A percentile compares a stretch with the other conserved stretches of the same genome.
Evolutionary conservation across 2,113 vertebrate genomes (phyloP).

Genomic region (Lampris megalopsis): DNA sequence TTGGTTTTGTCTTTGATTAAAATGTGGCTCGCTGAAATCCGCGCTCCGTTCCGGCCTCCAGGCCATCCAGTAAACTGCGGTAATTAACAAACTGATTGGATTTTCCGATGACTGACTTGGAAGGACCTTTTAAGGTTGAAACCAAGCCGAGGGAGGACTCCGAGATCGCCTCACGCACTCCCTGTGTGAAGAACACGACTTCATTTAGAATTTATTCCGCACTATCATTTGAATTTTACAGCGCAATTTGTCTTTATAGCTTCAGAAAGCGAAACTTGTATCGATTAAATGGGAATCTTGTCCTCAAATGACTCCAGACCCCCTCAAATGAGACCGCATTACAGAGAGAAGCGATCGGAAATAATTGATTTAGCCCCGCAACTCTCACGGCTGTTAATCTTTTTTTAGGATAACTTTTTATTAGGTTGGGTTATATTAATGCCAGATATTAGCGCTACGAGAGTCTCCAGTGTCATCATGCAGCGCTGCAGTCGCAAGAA

Average conservation of each 20-base stretch:
- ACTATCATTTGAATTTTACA: conserved; percentile 57
- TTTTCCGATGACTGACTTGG: conserved; percentile 38
- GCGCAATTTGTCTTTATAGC: conserved; percentile 55
- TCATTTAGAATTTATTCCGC: conserved; percentile 39
- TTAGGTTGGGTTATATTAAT: conserved; percentile 27
- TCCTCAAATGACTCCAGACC: conserved; percentile 58
- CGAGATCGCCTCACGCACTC: conserved; percentile 51
- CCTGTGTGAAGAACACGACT: conserved; percentile 50
- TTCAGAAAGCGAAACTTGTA: conserved; percentile 41
- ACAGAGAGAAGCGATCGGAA: conserved; percentile 12
- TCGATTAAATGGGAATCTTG: conserved; percentile 49
- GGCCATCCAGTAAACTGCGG: background rate
- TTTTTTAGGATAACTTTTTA: conserved; percentile 19
- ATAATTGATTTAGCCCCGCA: background rate
- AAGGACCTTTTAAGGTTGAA: conserved; percentile 49
- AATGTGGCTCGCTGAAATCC: background rate
- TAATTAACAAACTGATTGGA: conserved; percentile 36
- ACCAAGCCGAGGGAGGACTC: conserved; percentile 26
- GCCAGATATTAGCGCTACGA: conserved; percentile 41
- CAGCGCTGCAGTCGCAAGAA: background rate
- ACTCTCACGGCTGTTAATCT: background rate
- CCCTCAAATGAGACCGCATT: conserved; percentile 45
- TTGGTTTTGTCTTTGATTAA: conserved; percentile 5
- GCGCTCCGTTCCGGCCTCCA: background rate
- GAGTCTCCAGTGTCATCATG: conserved; percentile 6